A percentile compares a stretch with the other conserved stretches of the same genome.
Evolutionary conservation across 2,888 invertebrate genomes (phyloP).

Genomic region (Ecdyonurus torrentis): DNA sequence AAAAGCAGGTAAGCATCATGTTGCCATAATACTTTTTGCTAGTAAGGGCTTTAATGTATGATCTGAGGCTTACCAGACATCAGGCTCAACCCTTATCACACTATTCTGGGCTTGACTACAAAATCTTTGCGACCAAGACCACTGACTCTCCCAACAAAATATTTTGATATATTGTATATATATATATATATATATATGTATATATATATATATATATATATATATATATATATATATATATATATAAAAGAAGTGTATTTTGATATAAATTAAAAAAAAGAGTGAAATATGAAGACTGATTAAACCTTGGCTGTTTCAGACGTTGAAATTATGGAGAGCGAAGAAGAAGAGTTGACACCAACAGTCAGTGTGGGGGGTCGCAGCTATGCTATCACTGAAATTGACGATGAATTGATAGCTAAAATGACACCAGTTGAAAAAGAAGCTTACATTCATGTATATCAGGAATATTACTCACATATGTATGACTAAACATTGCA

Average conservation of each 20-base stretch:
- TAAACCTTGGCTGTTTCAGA: conserved; percentile 34
- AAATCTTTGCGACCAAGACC: too few relatives aligned
- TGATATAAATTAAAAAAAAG: too few relatives aligned
- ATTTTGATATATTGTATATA: background rate
- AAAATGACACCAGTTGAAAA: conserved; percentile 86
- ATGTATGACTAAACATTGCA: conserved; percentile 47
- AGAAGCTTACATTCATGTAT: conserved; percentile 83
- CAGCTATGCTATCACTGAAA: conserved; percentile 62
- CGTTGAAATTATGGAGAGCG: conserved; percentile 50
- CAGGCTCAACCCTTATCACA: too few relatives aligned
- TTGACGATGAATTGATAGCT: conserved; percentile 71
- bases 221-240: too few relatives aligned
- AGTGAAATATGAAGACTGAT: background rate
- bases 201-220: background rate
- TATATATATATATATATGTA: background rate
- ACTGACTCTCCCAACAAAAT: too few relatives aligned
- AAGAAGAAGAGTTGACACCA: conserved; percentile 59
- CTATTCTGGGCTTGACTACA: too few relatives aligned
- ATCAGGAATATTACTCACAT: conserved; percentile 85
- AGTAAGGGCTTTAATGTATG: too few relatives aligned
- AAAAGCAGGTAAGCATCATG: too few relatives aligned
- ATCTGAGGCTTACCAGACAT: too few relatives aligned
- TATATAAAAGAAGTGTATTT: too few relatives aligned
- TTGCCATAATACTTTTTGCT: too few relatives aligned
- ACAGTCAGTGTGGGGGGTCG: conserved; percentile 65